Evolutionary conservation across 2,888 invertebrate genomes (phyloP).

Genomic region (Acronicta psi): DNA sequence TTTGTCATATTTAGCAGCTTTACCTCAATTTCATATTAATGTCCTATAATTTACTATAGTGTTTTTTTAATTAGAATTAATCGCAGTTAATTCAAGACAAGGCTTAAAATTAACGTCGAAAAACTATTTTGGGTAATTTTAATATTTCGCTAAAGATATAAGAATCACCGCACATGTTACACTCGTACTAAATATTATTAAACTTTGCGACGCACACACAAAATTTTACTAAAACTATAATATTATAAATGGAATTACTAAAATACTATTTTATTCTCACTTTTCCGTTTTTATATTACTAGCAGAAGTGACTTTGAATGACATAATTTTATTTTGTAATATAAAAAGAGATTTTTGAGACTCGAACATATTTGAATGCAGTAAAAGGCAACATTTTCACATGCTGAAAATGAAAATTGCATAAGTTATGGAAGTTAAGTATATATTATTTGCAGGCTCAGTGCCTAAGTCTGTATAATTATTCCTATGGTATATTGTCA

Average conservation of each 20-base stretch:
- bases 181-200: constrained; percentile 12
- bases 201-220: constrained; percentile 8
- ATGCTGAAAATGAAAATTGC: not conserved
- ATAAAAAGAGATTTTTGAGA: not conserved
- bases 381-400: not conserved
- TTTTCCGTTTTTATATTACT: constrained; percentile 28
- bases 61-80: no score
- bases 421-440: no score
- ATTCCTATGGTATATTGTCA: not conserved
- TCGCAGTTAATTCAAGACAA: no score
- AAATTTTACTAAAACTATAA: constrained; percentile 21
- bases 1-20: no score
- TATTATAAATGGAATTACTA: constrained; percentile 41
- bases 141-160: constrained; percentile 2
- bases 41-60: no score
- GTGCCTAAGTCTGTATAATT: not conserved
- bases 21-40: not conserved
- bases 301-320: constrained; percentile 5
- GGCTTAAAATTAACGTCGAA: not conserved
- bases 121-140: not conserved
- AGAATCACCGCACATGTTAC: not conserved
- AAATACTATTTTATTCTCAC: constrained; percentile 44
- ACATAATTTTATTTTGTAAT: not conserved
- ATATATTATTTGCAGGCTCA: no score
- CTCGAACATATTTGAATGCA: not conserved